A percentile compares a stretch with the other conserved stretches of the same genome.
These are phyloP conservation scores for Scatophagus argus DNA, from an alignment of 2,113 vertebrate genomes.

Conservation along the genomic window DNA sequence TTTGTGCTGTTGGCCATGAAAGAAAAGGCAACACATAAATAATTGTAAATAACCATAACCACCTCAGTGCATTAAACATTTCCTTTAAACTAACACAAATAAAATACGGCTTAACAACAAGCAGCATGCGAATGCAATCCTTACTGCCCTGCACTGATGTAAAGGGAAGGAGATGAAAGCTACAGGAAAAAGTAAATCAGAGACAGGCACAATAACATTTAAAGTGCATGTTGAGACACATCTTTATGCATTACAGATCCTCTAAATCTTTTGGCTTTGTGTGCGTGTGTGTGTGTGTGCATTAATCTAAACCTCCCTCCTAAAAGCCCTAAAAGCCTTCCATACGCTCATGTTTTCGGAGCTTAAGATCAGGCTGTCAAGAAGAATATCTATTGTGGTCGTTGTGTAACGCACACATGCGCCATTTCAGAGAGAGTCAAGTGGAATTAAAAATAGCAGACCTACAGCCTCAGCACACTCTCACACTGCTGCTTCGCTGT, in stretches of 20 bases:
- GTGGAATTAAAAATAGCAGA: not conserved
- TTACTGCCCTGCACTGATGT: not conserved
- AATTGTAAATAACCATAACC: too few species aligned
- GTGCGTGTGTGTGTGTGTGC: not conserved
- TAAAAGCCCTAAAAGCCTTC: not conserved
- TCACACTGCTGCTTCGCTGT: not conserved
- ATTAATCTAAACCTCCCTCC: not conserved
- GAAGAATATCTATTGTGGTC: not conserved
- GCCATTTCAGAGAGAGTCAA: not conserved
- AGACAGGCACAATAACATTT: not conserved
- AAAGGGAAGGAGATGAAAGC: not conserved
- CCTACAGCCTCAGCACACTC: not conserved
- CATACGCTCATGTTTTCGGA: not conserved
- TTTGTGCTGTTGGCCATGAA: too few species aligned
- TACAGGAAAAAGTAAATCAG: not conserved
- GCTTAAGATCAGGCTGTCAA: not conserved
- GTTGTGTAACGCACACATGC: not conserved
- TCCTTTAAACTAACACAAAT: too few species aligned
- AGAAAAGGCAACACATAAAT: too few species aligned
- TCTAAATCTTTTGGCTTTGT: not conserved
- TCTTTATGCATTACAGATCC: not conserved
- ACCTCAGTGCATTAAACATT: too few species aligned
- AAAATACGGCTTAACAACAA: too few species aligned
- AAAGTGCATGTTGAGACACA: not conserved
- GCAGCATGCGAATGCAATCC: not conserved